Evolutionary conservation across 1,140 invertebrate species (phyloP).

Genomic region (Drosophila parvula): DNA sequence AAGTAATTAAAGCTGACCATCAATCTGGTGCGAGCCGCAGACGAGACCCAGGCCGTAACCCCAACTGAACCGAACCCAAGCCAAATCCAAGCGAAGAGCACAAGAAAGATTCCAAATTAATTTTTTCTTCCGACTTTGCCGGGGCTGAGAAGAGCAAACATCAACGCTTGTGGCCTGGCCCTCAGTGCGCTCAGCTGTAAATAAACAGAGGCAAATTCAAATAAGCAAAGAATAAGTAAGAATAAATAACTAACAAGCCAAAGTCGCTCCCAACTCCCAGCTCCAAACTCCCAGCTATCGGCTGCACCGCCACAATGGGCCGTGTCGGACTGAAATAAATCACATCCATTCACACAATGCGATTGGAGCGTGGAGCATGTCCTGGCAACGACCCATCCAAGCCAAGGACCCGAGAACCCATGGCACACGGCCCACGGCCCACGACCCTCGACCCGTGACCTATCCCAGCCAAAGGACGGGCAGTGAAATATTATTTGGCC

Average conservation of each 20-base stretch:
- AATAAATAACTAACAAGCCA: slow-evolving; percentile 74
- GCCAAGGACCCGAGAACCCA: slow-evolving; percentile 4
- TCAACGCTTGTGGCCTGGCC: slow-evolving; percentile 34
- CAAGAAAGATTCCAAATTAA: slow-evolving; percentile 24
- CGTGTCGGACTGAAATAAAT: slow-evolving; percentile 55
- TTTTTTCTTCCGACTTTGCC: slow-evolving; percentile 24
- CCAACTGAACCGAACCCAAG: slow-evolving; percentile 11
- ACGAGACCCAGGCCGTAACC: slow-evolving; percentile 1
- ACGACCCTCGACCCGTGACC: slow-evolving; percentile 15
- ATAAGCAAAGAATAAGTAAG: slow-evolving; percentile 76
- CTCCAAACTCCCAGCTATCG: slow-evolving; percentile 35
- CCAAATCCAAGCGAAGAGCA: slow-evolving; percentile 24
- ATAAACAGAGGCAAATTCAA: slow-evolving; percentile 76
- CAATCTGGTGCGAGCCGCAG: slow-evolving; percentile 44
- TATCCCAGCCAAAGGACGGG: slow-evolving; percentile 13
- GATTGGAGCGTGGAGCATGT: slow-evolving; percentile 41
- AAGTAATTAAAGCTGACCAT: slow-evolving; percentile 75
- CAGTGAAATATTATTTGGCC: slow-evolving; percentile 20
- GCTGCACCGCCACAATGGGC: slow-evolving; percentile 31
- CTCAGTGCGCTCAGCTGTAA: slow-evolving; percentile 75
- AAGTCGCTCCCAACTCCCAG: slow-evolving; percentile 42
- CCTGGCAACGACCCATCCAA: slow-evolving; percentile 45
- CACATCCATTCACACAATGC: slow-evolving; percentile 61
- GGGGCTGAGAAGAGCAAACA: slow-evolving; percentile 52
- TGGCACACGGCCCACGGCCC: slow-evolving; percentile 15